These are phyloP conservation scores for Luehdorfia chinensis DNA, from an alignment of 1,140 invertebrate genomes.

Conservation along the genomic window DNA sequence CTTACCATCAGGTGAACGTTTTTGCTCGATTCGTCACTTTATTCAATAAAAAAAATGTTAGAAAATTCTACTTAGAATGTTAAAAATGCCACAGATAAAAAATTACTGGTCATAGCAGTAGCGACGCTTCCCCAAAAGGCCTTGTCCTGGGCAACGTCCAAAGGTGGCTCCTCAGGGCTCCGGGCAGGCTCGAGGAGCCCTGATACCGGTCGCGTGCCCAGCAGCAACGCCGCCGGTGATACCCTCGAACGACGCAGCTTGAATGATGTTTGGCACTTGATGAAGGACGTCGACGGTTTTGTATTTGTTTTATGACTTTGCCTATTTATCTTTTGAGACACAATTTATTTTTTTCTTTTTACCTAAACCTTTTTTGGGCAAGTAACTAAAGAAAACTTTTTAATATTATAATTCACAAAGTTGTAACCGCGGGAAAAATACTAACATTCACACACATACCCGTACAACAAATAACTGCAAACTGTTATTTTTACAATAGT, in stretches of 20 bases:
- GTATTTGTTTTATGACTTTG: background rate
- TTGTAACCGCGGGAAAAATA: no score
- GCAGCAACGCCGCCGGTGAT: conserved; percentile 66
- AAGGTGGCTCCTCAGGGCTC: conserved; percentile 68
- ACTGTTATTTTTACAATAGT: no score
- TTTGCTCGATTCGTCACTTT: no score
- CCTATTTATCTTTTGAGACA: background rate
- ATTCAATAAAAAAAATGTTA: no score
- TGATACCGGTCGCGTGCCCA: conserved; percentile 64
- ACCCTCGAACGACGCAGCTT: conserved; percentile 67
- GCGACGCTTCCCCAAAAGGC: conserved; percentile 69
- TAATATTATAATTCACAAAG: no score
- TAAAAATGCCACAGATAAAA: no score
- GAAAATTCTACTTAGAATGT: no score
- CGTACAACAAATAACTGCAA: no score
- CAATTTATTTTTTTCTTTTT: background rate
- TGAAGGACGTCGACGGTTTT: background rate
- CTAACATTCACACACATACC: no score
- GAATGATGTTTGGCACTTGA: conserved; percentile 24
- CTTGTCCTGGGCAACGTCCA: conserved; percentile 74
- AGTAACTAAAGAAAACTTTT: background rate
- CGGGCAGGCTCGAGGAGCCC: conserved; percentile 62
- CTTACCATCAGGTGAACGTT: no score
- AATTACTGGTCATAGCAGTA: conserved; percentile 54
- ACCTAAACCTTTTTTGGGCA: no score